phyloP scores from a whole-genome alignment of 2,888 invertebrate genomes.

The Spatulosminthurus flaviceps region DNA sequence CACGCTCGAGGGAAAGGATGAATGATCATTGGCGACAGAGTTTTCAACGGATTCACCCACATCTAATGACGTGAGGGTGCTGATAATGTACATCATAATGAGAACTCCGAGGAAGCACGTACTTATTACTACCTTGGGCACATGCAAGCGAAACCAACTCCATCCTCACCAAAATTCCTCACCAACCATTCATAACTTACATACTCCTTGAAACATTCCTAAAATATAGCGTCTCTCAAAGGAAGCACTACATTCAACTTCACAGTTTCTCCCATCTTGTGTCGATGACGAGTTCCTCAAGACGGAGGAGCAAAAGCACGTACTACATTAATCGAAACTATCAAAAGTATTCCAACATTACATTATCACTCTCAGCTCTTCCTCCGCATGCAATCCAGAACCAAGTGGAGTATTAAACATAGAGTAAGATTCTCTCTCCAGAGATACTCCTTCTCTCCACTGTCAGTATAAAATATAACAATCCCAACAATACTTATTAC shows the following conservation, averaged over 20 bases:
- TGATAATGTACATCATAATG: slow-evolving; percentile 45
- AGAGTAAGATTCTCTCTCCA: too few species aligned
- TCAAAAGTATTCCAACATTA: slow-evolving; percentile 29
- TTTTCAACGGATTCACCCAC: slow-evolving; percentile 36
- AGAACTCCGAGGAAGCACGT: slow-evolving; percentile 38
- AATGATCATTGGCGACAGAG: slow-evolving; percentile 48
- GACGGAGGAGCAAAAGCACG: slow-evolving; percentile 26
- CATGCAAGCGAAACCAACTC: too few species aligned
- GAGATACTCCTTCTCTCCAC: too few species aligned
- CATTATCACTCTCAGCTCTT: slow-evolving; percentile 38
- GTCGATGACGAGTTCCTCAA: slow-evolving; percentile 11
- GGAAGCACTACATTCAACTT: not conserved
- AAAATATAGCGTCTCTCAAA: too few species aligned
- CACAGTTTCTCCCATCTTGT: not conserved
- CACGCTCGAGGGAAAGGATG: slow-evolving; percentile 23
- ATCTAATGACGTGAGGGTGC: slow-evolving; percentile 42
- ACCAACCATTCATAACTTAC: not conserved
- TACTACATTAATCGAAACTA: slow-evolving; percentile 45
- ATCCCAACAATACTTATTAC: too few species aligned
- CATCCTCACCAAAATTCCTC: slow-evolving; percentile 4
- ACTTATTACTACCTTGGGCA: too few species aligned
- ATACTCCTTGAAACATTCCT: not conserved
- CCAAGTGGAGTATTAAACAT: too few species aligned
- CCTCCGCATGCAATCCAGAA: not conserved
- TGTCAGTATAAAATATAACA: too few species aligned